Base-by-base conservation (phyloP, 1,140 invertebrate genomes). In the Brachionus calyciflorus region DNA sequence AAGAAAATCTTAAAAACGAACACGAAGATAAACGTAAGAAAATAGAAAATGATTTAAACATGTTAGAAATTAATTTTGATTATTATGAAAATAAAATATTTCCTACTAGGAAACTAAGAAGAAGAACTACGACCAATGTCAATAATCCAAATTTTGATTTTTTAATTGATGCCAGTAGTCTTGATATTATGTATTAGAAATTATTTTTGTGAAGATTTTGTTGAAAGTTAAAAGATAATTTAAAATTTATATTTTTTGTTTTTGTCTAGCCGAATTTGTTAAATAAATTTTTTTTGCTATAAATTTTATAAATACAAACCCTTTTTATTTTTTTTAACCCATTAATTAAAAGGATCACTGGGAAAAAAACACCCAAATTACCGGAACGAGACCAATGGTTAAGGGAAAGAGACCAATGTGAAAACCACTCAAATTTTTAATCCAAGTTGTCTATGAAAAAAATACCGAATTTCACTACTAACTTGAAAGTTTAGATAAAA, bases 61-160 rank as follows among this genome's bases (percentile, higher is more conserved):
- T 55, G 46, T 14, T 73, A 19, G 69, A 73, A 17, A 73, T 73
- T 33, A 73, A 73, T 40, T 37, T 55, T 40, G 69, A 73, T 30
- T 51, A 17, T 41, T 51, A 12, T 21, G 69, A 73, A 6, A 33
- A 3, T 10, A 73, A 73, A 41, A 19, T 41, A n/a, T 33, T 51
- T 30, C 19, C 46, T 14, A 73, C 69, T 24, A 30, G 69, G 40
- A 73, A 73, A 33, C 26, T 73, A 19, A 30, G 69, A 51, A 30
- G 69, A 51, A 4, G n/a, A 14, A 73, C 49, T 44, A 0, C 40
- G n/a, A n/a, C n/a, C n/a, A n/a, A n/a, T 65, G 7, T 21, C 4
- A n/a, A 17, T 24, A 65, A 41, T 28, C 60, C 37, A n/a, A 65
- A 26, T 44, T 65, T 24, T 44, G 60, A 65, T 44, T 65, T 65